phyloP scores from a whole-genome alignment of 1,140 invertebrate species.

The Acyrthosiphon pisum region DNA sequence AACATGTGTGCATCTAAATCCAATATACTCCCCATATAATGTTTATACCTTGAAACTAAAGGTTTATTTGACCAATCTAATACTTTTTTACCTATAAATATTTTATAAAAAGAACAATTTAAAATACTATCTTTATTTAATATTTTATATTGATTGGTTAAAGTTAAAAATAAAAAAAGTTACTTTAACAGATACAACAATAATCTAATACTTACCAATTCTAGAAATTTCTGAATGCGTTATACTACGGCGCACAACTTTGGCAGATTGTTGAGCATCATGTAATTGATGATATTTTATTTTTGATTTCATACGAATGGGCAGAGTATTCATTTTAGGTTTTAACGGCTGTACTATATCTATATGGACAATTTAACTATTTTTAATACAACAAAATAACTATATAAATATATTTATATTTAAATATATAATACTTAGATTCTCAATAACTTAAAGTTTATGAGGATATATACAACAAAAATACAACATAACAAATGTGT shows the following conservation, averaged over 20 bases:
- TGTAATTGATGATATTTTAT: background rate
- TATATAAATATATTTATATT: background rate
- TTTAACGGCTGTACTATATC: background rate
- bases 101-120: background rate
- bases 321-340: background rate
- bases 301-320: background rate
- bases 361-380: background rate
- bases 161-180: background rate
- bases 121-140: background rate
- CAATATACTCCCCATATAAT: constrained; percentile 1
- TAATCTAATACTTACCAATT: constrained; percentile 19
- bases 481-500: too few relatives aligned
- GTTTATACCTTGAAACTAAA: constrained; percentile 9
- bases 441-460: background rate
- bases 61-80: constrained; percentile 40
- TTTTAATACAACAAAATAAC: background rate
- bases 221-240: background rate
- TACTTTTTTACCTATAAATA: background rate
- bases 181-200: background rate
- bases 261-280: too few relatives aligned
- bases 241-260: background rate
- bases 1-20: background rate
- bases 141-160: background rate
- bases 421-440: background rate
- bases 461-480: too few relatives aligned